phyloP scores from a whole-genome alignment of 2,797 vertebrate genomes.

The Psittacula derbiana region DNA sequence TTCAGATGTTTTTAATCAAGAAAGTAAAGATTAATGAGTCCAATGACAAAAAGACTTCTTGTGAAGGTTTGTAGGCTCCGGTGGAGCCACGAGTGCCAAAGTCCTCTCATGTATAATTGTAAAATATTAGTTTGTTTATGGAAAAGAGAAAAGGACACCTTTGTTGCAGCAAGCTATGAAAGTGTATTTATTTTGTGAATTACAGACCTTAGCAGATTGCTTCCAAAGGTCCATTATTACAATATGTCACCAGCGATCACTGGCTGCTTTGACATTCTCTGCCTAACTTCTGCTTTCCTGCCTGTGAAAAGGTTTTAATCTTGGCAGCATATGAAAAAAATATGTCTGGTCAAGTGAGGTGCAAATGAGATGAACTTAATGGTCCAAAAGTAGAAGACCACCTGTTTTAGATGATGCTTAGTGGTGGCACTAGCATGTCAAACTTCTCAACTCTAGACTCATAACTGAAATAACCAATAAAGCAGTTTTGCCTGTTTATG shows the following conservation, averaged over 20 bases:
- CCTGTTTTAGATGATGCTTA: background rate
- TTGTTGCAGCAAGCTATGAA: background rate
- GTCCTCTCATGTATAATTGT: background rate
- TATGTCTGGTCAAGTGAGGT: background rate
- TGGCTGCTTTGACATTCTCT: background rate
- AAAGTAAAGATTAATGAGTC: background rate
- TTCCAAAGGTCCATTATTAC: background rate
- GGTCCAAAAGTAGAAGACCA: background rate
- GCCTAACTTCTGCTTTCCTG: background rate
- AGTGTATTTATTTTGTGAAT: background rate
- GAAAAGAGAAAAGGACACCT: background rate
- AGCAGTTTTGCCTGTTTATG: background rate
- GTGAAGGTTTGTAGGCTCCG: background rate
- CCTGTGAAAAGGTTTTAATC: background rate
- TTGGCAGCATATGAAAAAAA: background rate
- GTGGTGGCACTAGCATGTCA: background rate
- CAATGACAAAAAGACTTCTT: background rate
- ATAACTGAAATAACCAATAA: background rate
- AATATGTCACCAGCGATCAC: background rate
- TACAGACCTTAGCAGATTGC: background rate
- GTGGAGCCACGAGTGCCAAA: background rate
- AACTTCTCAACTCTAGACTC: background rate
- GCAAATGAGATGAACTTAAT: background rate
- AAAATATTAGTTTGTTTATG: background rate
- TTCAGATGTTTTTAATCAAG: background rate